Evolutionary conservation across 2,113 vertebrate species (phyloP).

Genomic region (Xiphias gladius): DNA sequence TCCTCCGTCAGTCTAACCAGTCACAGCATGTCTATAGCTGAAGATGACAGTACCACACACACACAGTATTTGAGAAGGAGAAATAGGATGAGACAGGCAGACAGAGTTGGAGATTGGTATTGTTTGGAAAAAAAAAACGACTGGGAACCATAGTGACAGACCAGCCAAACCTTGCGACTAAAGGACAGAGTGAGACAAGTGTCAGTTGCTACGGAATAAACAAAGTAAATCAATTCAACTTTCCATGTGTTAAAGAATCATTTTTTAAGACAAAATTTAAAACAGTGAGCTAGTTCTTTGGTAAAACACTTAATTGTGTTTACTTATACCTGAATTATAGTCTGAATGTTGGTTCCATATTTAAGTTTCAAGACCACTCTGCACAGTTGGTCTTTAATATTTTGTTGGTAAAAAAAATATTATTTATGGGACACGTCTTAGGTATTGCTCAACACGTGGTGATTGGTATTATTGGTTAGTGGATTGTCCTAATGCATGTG

Average conservation of each 20-base stretch:
- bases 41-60: conserved; percentile 31
- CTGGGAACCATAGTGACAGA: conserved; percentile 42
- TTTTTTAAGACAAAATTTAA: background rate
- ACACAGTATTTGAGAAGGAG: background rate
- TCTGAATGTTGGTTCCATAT: background rate
- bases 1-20: conserved; percentile 6
- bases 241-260: background rate
- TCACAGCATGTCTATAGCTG: conserved; percentile 9
- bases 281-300: background rate
- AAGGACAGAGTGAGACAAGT: conserved; percentile 24
- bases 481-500: conserved; percentile 5
- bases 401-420: background rate
- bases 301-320: background rate
- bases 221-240: background rate
- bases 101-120: conserved; percentile 7
- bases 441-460: background rate
- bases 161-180: conserved; percentile 39
- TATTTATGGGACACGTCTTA: background rate
- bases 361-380: background rate
- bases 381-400: background rate
- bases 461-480: conserved; percentile 3
- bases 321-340: background rate
- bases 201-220: conserved; percentile 8
- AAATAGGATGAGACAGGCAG: background rate
- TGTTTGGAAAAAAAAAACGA: conserved; percentile 59